Conservation (phyloP, 1,140 invertebrate genomes). For the Diachasmimorpha longicaudata region DNA sequence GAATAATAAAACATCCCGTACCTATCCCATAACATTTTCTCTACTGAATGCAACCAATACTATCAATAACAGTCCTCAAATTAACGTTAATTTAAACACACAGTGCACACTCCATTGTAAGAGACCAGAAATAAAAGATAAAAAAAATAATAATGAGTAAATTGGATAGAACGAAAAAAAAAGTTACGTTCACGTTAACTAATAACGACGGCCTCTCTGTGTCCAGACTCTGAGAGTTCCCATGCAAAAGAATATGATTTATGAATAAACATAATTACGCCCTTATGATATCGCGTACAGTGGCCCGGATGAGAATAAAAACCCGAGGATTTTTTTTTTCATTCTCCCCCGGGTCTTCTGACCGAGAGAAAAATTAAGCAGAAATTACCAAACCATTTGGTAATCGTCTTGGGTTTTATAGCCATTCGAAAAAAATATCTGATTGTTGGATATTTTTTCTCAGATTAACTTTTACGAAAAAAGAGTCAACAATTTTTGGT, state of each 20-base stretch:
- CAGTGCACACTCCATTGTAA: slow-evolving; percentile 28
- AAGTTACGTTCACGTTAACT: slow-evolving; percentile 19
- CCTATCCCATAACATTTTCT: slow-evolving; percentile 18
- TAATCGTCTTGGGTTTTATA: too few species aligned
- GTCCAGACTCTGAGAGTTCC: slow-evolving; percentile 52
- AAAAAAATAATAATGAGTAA: slow-evolving; percentile 37
- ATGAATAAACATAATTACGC: neutral
- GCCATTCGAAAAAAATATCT: too few species aligned
- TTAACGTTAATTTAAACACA: slow-evolving; percentile 12
- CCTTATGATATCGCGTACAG: neutral
- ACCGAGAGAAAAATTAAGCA: too few species aligned
- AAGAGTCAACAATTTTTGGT: too few species aligned
- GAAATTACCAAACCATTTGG: too few species aligned
- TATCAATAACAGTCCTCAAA: slow-evolving; percentile 27
- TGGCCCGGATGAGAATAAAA: neutral
- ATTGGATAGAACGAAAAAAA: slow-evolving; percentile 26
- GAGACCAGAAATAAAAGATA: slow-evolving; percentile 36
- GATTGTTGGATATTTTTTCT: neutral
- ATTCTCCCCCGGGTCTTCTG: neutral
- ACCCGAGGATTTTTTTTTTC: neutral
- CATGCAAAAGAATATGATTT: slow-evolving; percentile 45
- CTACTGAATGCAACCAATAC: slow-evolving; percentile 17
- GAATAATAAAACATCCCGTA: neutral
- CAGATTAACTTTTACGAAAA: too few species aligned
- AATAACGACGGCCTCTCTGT: slow-evolving; percentile 52